phyloP scores from a whole-genome alignment of 2,113 vertebrate species.

The Oceanodroma tethys region DNA sequence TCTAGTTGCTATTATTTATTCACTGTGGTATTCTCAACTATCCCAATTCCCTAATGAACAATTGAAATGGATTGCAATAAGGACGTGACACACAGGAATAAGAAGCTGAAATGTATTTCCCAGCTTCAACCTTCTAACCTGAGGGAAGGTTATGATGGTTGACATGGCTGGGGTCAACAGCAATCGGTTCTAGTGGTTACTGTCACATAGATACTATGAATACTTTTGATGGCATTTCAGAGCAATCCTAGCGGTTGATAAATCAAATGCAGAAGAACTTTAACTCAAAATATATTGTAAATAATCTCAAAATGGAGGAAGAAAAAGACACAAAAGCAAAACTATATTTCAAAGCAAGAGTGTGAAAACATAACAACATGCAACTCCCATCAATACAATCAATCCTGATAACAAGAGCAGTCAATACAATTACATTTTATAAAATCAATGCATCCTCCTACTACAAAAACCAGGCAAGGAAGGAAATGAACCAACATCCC shows the following conservation, averaged over 20 bases:
- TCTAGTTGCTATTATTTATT: constrained; percentile 45
- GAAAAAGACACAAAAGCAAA: not conserved
- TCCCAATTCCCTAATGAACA: constrained; percentile 55
- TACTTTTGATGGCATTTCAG: not conserved
- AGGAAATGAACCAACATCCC: constrained; percentile 4
- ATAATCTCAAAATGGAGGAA: not conserved
- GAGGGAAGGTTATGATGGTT: constrained; percentile 44
- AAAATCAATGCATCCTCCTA: constrained; percentile 52
- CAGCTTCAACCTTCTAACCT: constrained; percentile 20
- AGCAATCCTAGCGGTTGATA: not conserved
- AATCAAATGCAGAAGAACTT: constrained; percentile 14
- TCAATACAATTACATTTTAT: constrained; percentile 64
- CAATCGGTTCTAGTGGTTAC: not conserved
- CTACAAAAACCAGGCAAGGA: constrained; percentile 8
- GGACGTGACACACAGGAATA: constrained; percentile 41
- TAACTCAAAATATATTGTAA: not conserved
- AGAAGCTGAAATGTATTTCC: constrained; percentile 48
- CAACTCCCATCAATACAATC: constrained; percentile 60
- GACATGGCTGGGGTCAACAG: constrained; percentile 33
- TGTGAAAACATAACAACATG: constrained; percentile 53
- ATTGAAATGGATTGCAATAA: constrained; percentile 41
- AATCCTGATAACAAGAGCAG: constrained; percentile 58
- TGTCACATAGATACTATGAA: not conserved
- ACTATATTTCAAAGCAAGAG: not conserved
- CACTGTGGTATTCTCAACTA: constrained; percentile 9